These are phyloP conservation scores for Bothrops jararaca DNA, from an alignment of 2,113 vertebrate genomes.

Conservation along the genomic window DNA sequence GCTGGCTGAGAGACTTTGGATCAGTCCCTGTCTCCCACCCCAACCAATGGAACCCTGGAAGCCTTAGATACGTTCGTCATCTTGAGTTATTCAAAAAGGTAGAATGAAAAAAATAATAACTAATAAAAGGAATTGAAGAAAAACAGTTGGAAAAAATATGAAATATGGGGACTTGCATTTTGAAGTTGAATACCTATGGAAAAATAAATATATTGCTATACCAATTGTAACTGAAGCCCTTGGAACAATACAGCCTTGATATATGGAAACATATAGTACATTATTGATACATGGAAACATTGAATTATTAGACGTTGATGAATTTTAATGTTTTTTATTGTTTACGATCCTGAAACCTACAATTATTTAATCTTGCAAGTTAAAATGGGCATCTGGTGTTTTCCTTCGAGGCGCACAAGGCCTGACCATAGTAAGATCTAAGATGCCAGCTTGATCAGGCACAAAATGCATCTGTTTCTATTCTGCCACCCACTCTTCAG, in stretches of 20 bases:
- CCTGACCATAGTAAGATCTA: background rate
- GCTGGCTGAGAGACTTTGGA: background rate
- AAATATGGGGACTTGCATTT: too few relatives aligned
- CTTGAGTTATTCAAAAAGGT: background rate
- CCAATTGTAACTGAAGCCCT: background rate
- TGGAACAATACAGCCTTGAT: too few relatives aligned
- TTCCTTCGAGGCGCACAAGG: background rate
- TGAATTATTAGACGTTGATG: background rate
- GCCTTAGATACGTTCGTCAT: background rate
- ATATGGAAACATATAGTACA: background rate
- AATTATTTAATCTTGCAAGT: background rate
- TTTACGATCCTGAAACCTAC: background rate
- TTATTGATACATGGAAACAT: background rate
- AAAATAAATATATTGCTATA: background rate
- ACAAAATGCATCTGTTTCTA: background rate
- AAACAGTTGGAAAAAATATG: too few relatives aligned
- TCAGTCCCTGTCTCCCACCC: background rate
- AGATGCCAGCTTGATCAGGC: background rate
- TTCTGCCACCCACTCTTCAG: background rate
- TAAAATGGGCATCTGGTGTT: background rate
- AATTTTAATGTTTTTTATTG: background rate
- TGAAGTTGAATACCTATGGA: background rate
- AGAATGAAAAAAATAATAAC: background rate
- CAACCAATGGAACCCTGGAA: background rate
- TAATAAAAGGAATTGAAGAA: background rate